Percentiles rank a stretch among this genome's conserved stretches.
Conservation (phyloP, 2,888 invertebrate genomes). For the Acanthacorydalis orientalis region DNA sequence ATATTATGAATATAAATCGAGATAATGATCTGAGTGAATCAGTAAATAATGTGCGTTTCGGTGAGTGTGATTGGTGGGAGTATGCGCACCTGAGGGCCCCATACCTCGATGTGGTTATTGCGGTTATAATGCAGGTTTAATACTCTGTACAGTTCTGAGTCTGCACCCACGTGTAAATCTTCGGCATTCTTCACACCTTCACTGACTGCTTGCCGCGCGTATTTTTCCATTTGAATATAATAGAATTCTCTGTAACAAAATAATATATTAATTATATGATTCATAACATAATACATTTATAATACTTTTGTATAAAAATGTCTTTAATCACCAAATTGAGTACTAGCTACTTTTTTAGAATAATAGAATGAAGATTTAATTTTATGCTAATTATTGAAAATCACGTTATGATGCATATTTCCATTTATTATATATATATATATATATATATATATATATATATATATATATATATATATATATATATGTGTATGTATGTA, state of each 20-base stretch:
- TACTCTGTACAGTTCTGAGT: constrained; percentile 94
- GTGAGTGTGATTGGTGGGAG: constrained; percentile 1
- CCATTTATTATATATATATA: too few relatives aligned
- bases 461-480: too few relatives aligned
- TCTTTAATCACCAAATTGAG: background rate
- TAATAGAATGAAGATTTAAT: too few relatives aligned
- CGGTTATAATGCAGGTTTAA: constrained; percentile 98
- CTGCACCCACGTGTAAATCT: constrained; percentile 83
- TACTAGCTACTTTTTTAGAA: too few relatives aligned
- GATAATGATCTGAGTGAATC: too few relatives aligned
- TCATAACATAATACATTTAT: background rate
- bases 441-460: too few relatives aligned
- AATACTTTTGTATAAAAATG: background rate
- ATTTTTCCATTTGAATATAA: constrained; percentile 99
- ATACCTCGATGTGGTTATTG: constrained; percentile 90
- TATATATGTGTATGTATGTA: too few relatives aligned
- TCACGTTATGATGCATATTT: too few relatives aligned
- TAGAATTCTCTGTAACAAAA: constrained; percentile 85
- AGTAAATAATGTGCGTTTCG: background rate
- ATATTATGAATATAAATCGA: too few relatives aligned
- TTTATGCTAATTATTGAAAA: too few relatives aligned
- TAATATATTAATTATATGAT: too few relatives aligned
- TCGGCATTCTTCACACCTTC: constrained; percentile 89
- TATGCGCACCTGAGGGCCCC: constrained; percentile 44
- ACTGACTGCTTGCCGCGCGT: constrained; percentile 92